Evolutionary conservation across 2,888 invertebrate genomes (phyloP).

Genomic region (Hylaea fasciaria): DNA sequence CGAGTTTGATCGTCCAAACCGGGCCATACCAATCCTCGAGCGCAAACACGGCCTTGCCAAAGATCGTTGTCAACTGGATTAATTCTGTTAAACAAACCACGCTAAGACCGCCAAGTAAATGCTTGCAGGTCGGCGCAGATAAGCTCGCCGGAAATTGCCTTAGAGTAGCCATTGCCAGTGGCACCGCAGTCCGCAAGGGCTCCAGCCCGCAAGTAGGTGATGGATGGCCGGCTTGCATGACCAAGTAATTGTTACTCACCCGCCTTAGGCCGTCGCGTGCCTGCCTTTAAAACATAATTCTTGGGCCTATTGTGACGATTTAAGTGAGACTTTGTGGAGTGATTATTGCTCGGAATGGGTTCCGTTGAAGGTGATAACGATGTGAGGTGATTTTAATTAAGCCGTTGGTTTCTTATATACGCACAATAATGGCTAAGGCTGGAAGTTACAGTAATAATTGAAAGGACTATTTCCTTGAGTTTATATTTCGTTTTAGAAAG

Average conservation of each 20-base stretch:
- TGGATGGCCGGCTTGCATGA: conserved; percentile 81
- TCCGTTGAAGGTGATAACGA: conserved; percentile 38
- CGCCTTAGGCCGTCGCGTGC: conserved; percentile 68
- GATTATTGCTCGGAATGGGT: conserved; percentile 35
- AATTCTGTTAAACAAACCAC: conserved; percentile 81
- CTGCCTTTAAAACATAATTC: conserved; percentile 67
- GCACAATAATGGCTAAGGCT: background rate
- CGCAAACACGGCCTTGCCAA: conserved; percentile 57
- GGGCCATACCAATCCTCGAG: conserved; percentile 21
- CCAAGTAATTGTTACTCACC: conserved; percentile 81
- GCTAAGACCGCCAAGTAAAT: conserved; percentile 62
- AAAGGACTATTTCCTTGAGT: background rate
- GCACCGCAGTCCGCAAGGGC: conserved; percentile 47
- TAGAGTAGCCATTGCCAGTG: conserved; percentile 75
- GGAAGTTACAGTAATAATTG: too few species aligned
- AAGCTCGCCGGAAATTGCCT: conserved; percentile 82
- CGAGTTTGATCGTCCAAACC: conserved; percentile 11
- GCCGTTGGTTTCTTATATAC: background rate
- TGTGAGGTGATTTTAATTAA: conserved; percentile 4
- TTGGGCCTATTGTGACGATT: conserved; percentile 63
- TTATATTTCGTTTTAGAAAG: background rate
- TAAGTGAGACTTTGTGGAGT: conserved; percentile 50
- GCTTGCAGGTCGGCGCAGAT: conserved; percentile 70
- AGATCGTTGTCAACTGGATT: conserved; percentile 64
- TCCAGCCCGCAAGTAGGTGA: conserved; percentile 69